Evolutionary conservation across 2,888 invertebrate genomes (phyloP), one percentile per base, ranked within the genome.

Genomic region (Spodoptera littoralis): DNA sequence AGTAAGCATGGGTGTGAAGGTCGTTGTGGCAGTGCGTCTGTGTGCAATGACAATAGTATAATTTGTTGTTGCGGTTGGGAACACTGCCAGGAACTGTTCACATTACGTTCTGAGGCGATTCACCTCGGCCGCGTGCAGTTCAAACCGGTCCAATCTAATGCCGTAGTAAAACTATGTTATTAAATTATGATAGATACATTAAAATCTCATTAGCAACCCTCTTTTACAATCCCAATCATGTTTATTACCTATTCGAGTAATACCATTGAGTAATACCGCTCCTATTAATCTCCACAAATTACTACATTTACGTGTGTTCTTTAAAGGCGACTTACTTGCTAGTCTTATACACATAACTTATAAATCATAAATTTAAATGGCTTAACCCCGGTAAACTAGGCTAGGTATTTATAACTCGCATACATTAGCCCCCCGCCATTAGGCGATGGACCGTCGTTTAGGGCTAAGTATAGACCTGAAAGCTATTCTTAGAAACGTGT

Each of bases 341-440:
- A 12, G 41, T 41, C 44, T 22, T 27, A 51, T 50, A 52, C 6
- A 56, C 65, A 65, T 60, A 65, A 61, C 70, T 64, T 49, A 64
- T 73, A 60, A 62, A 73, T 79, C 76, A 83, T 9, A 36, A 81
- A 65, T 81, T 79, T 81, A 82, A 86, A 77, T 78, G 73, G 59
- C 60, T 71, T 68, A 75, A 68, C 81, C 82, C 83, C 84, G 83
- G 79, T 81, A 84, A 85, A 84, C 78, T 84, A 82, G 85, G 82
- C 79, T 82, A 80, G 83, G 83, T 91, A 91, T 90, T 90, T 86
- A 90, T 92, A 90, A 84, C 84, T 71, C 67, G 81, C 86, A 88
- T 86, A 89, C 86, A 88, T 91, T 88, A 88, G 85, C 88, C 70
- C 88, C 70, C 73, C 81, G 86, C 88, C 88, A 91, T 92, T 91